These are phyloP conservation scores for Plagiodera versicolora DNA, from an alignment of 2,888 invertebrate genomes.

Conservation along the genomic window DNA sequence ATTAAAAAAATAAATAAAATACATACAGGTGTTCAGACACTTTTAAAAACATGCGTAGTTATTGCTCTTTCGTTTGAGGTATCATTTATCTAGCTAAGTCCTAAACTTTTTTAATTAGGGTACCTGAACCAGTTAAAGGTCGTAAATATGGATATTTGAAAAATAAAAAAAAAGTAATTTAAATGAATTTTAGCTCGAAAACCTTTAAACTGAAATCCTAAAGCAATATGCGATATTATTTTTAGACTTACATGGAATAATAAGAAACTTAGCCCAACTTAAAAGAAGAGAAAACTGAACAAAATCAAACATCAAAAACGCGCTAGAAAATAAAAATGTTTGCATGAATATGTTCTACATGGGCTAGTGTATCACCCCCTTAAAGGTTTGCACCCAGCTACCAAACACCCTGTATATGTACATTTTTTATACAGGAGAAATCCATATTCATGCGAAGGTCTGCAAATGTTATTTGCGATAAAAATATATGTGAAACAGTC, in stretches of 20 bases:
- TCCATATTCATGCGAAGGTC: too few relatives aligned
- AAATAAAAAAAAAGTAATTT: slow-evolving; percentile 6
- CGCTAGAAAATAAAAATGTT: too few relatives aligned
- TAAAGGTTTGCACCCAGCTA: too few relatives aligned
- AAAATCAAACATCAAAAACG: too few relatives aligned
- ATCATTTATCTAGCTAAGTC: slow-evolving; percentile 1
- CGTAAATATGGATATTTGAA: slow-evolving; percentile 4
- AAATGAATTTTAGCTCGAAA: slow-evolving; percentile 1
- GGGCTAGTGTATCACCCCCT: too few relatives aligned
- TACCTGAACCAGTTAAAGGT: slow-evolving; percentile 7
- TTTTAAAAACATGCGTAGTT: neutral
- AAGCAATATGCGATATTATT: neutral
- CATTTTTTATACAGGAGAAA: too few relatives aligned
- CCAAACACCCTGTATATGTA: too few relatives aligned
- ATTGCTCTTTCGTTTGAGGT: neutral
- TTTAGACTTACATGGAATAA: slow-evolving; percentile 2
- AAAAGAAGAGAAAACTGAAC: neutral
- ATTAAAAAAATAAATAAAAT: slow-evolving; percentile 6
- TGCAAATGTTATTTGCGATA: too few relatives aligned
- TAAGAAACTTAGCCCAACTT: neutral
- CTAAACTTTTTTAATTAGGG: neutral
- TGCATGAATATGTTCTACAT: too few relatives aligned
- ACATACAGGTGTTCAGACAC: neutral
- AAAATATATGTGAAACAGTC: too few relatives aligned
- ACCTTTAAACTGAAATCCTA: slow-evolving; percentile 6